Evolutionary conservation across 2,113 vertebrate species (phyloP), one percentile per base, ranked within the genome.

Genomic region (Antennarius striatus): DNA sequence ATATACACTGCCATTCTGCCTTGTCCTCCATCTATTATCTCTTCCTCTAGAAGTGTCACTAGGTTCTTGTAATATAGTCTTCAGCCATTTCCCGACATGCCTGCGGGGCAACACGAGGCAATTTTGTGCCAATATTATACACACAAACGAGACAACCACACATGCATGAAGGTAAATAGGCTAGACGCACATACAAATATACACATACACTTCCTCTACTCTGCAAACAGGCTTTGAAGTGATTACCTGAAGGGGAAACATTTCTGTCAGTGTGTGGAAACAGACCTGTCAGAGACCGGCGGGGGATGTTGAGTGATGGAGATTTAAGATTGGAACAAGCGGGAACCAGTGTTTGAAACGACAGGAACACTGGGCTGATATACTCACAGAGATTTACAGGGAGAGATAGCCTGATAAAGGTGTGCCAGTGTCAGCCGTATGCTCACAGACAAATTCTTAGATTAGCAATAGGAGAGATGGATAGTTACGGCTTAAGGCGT

Each of bases 91-190:
- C 16, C 60, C 71, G 47, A 28, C 65, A 77, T 57, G 55, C 77
- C 88, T 88, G 67, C 71, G 65, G 79, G 76, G 62, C 70, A 77
- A 75, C 71, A 83, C 62, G 61, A 45, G 62, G 67, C 73, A 39
- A 63, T 68, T 60, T 8, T 3, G 42, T 45, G 4, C 30, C 63
- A 67, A 50, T 51, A 42, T 71, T 65, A 29, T 30, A 68, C 68
- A 75, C 68, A 58, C 73, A 54, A 50, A 39, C 32, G 51, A 43
- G 10, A 43, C 56, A 66, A 16, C 61, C 47, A 52, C 61, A 61
- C 42, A 49, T 61, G 56, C n/a, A 39, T 29, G 22, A 56, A 36
- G 32, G 32, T 7, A 36, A 36, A 36, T 36, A 36, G 32, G 32
- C 32, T 36, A 69, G 71, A 22, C 39, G 17, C 53, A 29, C 12